A percentile compares a stretch with the other conserved stretches of the same genome.
These are phyloP conservation scores for Glyphotaelius pellucidus DNA, from an alignment of 2,888 invertebrate species.

Conservation along the genomic window DNA sequence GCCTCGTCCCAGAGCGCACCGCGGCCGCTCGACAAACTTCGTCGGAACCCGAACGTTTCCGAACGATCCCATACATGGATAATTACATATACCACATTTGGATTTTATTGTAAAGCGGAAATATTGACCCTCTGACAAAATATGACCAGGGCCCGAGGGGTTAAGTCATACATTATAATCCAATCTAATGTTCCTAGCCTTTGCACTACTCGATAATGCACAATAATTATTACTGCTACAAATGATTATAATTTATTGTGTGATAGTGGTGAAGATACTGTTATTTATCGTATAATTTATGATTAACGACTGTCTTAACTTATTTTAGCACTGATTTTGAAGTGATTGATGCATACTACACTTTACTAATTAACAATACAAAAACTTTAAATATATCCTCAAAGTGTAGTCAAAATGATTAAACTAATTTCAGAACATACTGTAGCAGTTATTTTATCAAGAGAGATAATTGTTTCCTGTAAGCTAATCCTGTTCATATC, in stretches of 20 bases:
- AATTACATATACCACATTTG: no score
- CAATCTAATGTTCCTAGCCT: no score
- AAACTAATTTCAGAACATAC: not conserved
- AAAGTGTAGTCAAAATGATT: not conserved
- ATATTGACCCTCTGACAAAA: no score
- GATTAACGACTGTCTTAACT: not conserved
- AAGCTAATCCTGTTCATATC: conserved; percentile 20
- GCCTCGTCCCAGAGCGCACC: no score
- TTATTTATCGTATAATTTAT: not conserved
- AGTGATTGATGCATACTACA: not conserved
- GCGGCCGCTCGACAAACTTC: no score
- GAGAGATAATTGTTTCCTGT: conserved; percentile 12
- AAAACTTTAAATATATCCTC: not conserved
- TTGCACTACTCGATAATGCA: not conserved
- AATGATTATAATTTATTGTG: not conserved
- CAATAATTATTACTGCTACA: not conserved
- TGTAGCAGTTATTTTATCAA: conserved; percentile 6
- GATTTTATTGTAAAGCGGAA: no score
- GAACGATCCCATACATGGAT: no score
- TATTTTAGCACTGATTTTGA: not conserved
- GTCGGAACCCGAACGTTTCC: no score
- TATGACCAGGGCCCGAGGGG: no score
- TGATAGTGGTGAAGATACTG: no score
- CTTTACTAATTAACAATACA: not conserved
- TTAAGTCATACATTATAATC: no score